Evolutionary conservation across 2,888 invertebrate species (phyloP), one percentile per base, ranked within the genome.

Genomic region (Nomada hirtipes): DNA sequence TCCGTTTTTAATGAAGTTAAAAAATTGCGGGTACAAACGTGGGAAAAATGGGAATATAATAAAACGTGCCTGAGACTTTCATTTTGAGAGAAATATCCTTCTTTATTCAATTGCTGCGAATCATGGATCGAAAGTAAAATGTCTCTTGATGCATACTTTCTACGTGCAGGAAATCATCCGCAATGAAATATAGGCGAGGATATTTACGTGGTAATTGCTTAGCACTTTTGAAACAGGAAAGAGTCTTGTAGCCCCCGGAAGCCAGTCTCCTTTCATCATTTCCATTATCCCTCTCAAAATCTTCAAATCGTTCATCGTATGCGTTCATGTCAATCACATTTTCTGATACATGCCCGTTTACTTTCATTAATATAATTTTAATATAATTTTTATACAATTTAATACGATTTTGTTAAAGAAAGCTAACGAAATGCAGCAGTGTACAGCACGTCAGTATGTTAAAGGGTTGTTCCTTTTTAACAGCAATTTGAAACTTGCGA

Each of bases 171-270:
- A 57, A 57, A 15, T 76, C 57, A 65, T 60, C 64, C 68, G 77
- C 70, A 74, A 55, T 64, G 65, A 44, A 71, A 87, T 86, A 91
- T 87, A 86, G 70, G 78, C 70, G 67, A 77, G 79, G 88, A 91
- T 91, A 92, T 92, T 91, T 92, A 91, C 92, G 92, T 92, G 92
- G 90, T 92, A 92, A 92, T 92, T 92, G 90, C 63, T 36, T 23
- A 44, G 57, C 65, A 53, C 57, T 63, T 76, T 88, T 87, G 86
- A 82, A 80, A 68, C 80, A 61, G 61, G 65, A 81, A 50, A 73
- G 50, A 79, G 73, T 80, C 72, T 76, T 76, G 83, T 67, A 70
- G 36, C 29, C 29, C 79, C 79, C 70, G 65, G 69, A 75, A 36
- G 36, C 65, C 55, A 53, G n/a, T 79, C 86, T 85, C 84, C 9